Evolutionary conservation across 2,797 vertebrate genomes (phyloP).

Genomic region (Danio kyathit): DNA sequence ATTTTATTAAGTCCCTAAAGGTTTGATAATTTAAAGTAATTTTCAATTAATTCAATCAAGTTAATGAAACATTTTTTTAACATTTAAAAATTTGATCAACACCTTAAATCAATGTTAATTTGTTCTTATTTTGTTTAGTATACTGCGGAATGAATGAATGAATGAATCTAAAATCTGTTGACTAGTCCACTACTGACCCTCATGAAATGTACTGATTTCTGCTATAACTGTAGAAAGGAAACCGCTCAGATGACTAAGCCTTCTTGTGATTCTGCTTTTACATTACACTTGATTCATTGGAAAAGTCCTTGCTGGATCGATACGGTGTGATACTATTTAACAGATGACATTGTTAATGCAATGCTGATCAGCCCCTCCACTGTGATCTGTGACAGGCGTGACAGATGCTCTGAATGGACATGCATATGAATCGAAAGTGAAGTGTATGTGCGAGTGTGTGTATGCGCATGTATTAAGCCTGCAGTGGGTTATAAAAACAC

Average conservation of each 20-base stretch:
- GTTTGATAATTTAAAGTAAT: too few relatives aligned
- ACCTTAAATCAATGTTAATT: too few relatives aligned
- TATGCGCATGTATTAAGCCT: slow-evolving; percentile 32
- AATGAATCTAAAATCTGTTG: not conserved
- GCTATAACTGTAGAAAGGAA: not conserved
- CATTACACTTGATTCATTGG: slow-evolving; percentile 50
- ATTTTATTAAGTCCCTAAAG: too few relatives aligned
- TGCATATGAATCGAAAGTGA: slow-evolving; percentile 48
- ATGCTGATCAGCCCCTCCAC: slow-evolving; percentile 59
- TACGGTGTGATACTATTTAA: slow-evolving; percentile 61
- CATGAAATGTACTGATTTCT: not conserved
- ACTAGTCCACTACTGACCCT: not conserved
- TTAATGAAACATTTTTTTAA: too few relatives aligned
- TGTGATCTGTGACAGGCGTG: slow-evolving; percentile 56
- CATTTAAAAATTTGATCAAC: too few relatives aligned
- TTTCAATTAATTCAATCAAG: too few relatives aligned
- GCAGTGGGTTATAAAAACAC: slow-evolving; percentile 59
- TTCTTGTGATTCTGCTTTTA: slow-evolving; percentile 51
- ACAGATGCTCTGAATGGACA: slow-evolving; percentile 52
- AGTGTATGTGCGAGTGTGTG: not conserved
- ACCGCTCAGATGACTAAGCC: slow-evolving; percentile 32
- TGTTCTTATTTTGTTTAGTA: too few relatives aligned
- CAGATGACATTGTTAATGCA: slow-evolving; percentile 63
- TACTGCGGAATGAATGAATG: not conserved
- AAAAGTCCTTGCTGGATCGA: slow-evolving; percentile 55